Percentiles rank a stretch among this genome's conserved stretches.
Evolutionary conservation across 2,113 vertebrate species (phyloP).

Genomic region (Neolamprologus tretocephalus): DNA sequence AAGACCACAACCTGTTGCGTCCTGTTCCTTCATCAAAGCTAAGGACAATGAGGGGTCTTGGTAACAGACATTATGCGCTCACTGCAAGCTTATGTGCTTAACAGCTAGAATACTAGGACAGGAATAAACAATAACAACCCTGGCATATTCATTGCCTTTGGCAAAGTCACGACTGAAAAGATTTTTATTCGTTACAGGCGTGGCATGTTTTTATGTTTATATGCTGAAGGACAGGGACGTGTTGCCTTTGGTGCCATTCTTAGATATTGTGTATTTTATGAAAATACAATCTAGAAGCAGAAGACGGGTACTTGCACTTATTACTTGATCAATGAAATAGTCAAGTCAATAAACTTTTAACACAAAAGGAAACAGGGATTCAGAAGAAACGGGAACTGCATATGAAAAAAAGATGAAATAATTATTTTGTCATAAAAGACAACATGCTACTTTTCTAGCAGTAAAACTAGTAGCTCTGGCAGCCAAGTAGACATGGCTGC

Average conservation of each 20-base stretch:
- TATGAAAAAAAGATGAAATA: neutral
- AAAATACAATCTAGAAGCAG: neutral
- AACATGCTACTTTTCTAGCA: neutral
- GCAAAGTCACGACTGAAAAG: constrained; percentile 13
- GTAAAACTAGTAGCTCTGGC: neutral
- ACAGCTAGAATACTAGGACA: neutral
- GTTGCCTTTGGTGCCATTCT: neutral
- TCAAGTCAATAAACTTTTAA: neutral
- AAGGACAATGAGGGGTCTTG: neutral
- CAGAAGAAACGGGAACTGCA: neutral
- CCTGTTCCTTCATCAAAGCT: neutral
- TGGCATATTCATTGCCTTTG: neutral
- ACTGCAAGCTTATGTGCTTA: neutral
- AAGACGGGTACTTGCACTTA: neutral
- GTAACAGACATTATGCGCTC: neutral
- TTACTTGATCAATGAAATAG: neutral
- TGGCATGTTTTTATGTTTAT: neutral
- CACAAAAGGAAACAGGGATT: neutral
- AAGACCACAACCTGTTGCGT: neutral
- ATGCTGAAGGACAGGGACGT: neutral
- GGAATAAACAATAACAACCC: neutral
- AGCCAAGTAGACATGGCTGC: neutral
- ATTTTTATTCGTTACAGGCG: neutral
- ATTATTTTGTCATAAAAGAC: neutral
- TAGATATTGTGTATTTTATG: neutral